phyloP scores from a whole-genome alignment of 2,113 vertebrate genomes.

The Phasianus colchicus region DNA sequence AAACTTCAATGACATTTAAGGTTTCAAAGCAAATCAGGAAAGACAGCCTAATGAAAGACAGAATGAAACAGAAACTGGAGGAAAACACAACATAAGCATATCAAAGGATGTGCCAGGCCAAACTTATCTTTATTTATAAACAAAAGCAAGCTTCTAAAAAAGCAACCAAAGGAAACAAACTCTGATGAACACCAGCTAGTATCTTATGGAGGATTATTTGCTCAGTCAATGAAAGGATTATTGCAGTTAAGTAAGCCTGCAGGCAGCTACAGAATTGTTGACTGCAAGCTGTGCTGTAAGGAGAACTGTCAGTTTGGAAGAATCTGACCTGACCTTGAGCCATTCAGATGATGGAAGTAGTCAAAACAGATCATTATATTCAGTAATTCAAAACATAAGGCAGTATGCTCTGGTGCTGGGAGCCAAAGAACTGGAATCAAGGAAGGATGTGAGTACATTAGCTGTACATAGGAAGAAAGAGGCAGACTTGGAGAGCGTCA shows the following conservation, averaged over 20 bases:
- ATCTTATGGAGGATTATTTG: background rate
- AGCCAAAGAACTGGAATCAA: background rate
- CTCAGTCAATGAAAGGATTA: background rate
- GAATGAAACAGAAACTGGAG: background rate
- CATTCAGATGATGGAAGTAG: background rate
- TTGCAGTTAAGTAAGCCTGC: background rate
- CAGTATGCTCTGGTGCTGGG: background rate
- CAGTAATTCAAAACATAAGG: background rate
- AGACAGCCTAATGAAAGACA: background rate
- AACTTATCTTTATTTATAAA: background rate
- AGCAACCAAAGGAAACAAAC: background rate
- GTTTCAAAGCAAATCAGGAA: background rate
- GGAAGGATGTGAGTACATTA: background rate
- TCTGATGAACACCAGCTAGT: background rate
- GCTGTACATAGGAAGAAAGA: background rate
- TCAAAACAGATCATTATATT: background rate
- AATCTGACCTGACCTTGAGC: background rate
- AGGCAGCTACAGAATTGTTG: background rate
- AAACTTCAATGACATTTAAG: background rate
- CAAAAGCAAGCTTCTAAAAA: background rate
- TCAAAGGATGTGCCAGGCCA: background rate
- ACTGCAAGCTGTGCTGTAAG: background rate
- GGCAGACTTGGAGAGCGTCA: background rate
- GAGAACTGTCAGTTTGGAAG: background rate
- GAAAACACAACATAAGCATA: background rate